Evolutionary conservation across 2,888 invertebrate genomes (phyloP).

Genomic region (Ophion costatus): DNA sequence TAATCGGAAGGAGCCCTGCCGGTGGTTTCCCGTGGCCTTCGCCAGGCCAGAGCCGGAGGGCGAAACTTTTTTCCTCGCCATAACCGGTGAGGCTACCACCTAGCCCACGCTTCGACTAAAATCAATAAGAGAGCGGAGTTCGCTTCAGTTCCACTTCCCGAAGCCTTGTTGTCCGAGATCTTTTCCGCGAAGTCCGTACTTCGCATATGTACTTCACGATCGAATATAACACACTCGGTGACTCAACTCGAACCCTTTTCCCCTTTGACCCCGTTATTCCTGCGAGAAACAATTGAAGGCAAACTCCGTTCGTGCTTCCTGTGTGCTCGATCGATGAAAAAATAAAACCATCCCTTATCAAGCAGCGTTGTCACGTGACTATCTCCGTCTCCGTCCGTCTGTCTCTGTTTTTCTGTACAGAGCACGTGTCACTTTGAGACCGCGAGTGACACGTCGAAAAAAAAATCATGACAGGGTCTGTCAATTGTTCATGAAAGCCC

Average conservation of each 20-base stretch:
- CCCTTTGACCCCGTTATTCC: slow-evolving; percentile 39
- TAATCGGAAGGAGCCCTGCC: slow-evolving; percentile 19
- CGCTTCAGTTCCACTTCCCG: slow-evolving; percentile 46
- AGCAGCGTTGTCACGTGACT: background rate
- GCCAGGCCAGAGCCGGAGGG: background rate
- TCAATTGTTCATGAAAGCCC: no score
- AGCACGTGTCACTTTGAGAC: background rate
- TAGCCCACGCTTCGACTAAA: slow-evolving; percentile 39
- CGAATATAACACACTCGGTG: slow-evolving; percentile 17
- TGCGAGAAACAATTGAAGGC: slow-evolving; percentile 41
- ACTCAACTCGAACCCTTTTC: slow-evolving; percentile 2
- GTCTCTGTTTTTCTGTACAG: background rate
- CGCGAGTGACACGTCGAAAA: background rate
- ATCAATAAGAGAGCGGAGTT: slow-evolving; percentile 58
- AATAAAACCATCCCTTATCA: background rate
- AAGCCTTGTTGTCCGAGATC: slow-evolving; percentile 44
- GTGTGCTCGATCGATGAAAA: slow-evolving; percentile 2
- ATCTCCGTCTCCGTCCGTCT: background rate
- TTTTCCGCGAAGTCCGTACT: slow-evolving; percentile 28
- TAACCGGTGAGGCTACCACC: slow-evolving; percentile 14
- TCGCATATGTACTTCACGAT: slow-evolving; percentile 15
- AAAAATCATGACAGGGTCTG: background rate
- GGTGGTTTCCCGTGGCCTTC: slow-evolving; percentile 5
- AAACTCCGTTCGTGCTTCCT: slow-evolving; percentile 1
- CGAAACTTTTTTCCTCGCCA: slow-evolving; percentile 22